phyloP scores from a whole-genome alignment of 2,888 invertebrate species.

The Eretmocerus hayati region DNA sequence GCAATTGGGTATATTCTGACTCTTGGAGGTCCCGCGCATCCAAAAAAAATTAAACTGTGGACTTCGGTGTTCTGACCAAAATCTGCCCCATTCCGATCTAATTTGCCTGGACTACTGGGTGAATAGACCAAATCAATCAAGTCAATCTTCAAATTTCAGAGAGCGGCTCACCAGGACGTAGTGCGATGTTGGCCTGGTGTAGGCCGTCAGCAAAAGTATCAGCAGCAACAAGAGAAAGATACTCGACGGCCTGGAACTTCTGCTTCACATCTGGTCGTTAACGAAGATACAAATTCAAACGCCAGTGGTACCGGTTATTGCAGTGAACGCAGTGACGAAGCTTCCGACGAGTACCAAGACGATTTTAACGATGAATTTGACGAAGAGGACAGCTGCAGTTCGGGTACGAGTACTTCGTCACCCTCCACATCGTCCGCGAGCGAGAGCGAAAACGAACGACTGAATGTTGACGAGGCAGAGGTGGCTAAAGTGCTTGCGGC shows the following conservation, averaged over 20 bases:
- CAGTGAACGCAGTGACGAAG: neutral
- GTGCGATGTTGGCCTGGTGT: too few relatives aligned
- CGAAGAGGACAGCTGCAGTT: conserved; percentile 5
- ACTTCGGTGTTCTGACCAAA: too few relatives aligned
- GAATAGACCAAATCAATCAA: too few relatives aligned
- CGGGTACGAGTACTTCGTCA: conserved; percentile 7
- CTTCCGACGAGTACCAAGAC: conserved; percentile 9
- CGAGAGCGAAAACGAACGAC: conserved; percentile 50
- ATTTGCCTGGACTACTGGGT: too few relatives aligned
- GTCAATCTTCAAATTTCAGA: too few relatives aligned
- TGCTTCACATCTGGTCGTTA: neutral
- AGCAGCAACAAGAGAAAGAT: neutral
- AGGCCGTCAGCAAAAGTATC: too few relatives aligned
- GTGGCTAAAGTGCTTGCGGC: conserved; percentile 45
- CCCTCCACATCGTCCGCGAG: conserved; percentile 23
- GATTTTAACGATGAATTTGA: conserved; percentile 10
- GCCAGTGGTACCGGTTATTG: neutral
- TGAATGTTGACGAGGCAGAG: conserved; percentile 34
- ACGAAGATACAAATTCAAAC: too few relatives aligned
- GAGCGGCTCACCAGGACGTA: too few relatives aligned
- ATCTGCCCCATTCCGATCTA: too few relatives aligned
- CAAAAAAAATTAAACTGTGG: too few relatives aligned
- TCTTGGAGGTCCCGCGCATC: too few relatives aligned
- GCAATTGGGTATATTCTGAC: too few relatives aligned
- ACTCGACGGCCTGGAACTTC: neutral